phyloP scores from a whole-genome alignment of 2,797 vertebrate genomes.

The Rhyacichthys aspro region DNA sequence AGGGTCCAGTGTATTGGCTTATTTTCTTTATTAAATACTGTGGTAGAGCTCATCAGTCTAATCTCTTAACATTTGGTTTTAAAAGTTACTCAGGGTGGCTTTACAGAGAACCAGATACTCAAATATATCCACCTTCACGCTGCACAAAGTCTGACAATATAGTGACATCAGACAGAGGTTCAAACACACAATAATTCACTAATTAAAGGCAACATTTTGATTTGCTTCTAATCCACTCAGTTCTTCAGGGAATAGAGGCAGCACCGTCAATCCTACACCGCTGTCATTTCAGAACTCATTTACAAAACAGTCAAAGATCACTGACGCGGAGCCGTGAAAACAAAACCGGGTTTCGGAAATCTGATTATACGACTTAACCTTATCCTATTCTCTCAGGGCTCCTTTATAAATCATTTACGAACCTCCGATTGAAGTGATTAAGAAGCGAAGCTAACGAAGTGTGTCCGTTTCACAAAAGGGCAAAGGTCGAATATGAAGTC shows the following conservation, averaged over 20 bases:
- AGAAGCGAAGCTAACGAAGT: not conserved
- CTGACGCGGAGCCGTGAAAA: slow-evolving; percentile 1
- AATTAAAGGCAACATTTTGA: not conserved
- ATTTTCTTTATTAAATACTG: too few relatives aligned
- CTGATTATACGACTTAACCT: slow-evolving; percentile 13
- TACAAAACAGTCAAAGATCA: slow-evolving; percentile 21
- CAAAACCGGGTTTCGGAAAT: slow-evolving; percentile 20
- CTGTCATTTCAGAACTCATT: slow-evolving; percentile 44
- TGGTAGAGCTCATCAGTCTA: too few relatives aligned
- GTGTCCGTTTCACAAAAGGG: too few relatives aligned
- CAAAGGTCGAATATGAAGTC: too few relatives aligned
- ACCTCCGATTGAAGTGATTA: slow-evolving; percentile 9
- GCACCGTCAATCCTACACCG: slow-evolving; percentile 1
- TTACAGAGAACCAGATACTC: too few relatives aligned
- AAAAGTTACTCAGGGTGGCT: too few relatives aligned
- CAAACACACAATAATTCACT: too few relatives aligned
- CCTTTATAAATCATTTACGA: slow-evolving; percentile 18
- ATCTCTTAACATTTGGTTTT: too few relatives aligned
- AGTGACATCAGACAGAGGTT: too few relatives aligned
- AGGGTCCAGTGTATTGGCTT: too few relatives aligned
- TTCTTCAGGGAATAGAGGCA: not conserved
- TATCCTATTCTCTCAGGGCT: slow-evolving; percentile 9
- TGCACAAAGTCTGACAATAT: too few relatives aligned
- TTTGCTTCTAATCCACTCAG: not conserved
- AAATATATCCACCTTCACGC: too few relatives aligned